phyloP scores from a whole-genome alignment of 1,140 invertebrate species.

The Thaumatotibia leucotreta region DNA sequence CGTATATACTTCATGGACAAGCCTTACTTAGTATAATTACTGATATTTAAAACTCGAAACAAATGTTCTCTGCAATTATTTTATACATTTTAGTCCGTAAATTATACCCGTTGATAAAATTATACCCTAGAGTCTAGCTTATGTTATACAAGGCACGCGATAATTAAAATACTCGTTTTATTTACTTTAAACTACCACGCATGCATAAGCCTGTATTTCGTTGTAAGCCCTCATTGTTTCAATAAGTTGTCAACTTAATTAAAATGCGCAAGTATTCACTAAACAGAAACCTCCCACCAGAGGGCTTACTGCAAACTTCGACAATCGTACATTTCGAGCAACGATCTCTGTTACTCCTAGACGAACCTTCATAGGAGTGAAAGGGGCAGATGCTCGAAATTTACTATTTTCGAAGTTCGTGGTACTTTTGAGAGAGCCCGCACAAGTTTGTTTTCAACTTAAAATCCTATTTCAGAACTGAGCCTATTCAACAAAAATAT shows the following conservation, averaged over 20 bases:
- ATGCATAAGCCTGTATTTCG: background rate
- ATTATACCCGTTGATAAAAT: background rate
- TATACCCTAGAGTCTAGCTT: background rate
- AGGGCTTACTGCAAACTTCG: no score
- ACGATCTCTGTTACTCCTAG: no score
- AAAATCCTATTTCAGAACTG: background rate
- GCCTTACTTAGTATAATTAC: no score
- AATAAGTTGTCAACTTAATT: background rate
- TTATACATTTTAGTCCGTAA: no score
- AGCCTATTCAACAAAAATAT: background rate
- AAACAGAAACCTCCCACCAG: background rate
- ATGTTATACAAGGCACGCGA: background rate
- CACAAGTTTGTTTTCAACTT: background rate
- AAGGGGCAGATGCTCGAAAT: no score
- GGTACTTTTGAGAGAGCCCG: background rate
- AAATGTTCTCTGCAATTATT: no score
- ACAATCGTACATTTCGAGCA: no score
- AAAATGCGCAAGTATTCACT: background rate
- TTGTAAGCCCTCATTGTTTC: background rate
- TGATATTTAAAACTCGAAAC: no score
- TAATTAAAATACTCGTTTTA: background rate
- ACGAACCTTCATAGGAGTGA: no score
- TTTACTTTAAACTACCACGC: background rate
- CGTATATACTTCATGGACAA: no score
- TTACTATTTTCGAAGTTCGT: no score